These are phyloP conservation scores for Dipodomys merriami DNA, from an alignment of 2,113 vertebrate genomes.

Conservation along the genomic window DNA sequence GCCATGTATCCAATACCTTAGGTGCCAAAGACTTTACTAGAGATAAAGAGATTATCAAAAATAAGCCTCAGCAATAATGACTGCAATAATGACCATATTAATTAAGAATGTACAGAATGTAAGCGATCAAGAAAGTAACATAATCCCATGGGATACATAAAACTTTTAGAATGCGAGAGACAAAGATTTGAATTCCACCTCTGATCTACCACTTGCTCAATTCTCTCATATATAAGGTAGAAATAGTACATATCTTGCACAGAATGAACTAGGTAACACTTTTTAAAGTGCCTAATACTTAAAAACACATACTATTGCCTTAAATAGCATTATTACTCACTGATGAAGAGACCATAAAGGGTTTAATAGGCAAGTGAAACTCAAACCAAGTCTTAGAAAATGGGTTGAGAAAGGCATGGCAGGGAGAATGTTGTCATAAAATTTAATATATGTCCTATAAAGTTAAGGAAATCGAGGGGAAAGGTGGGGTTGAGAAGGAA, in stretches of 20 bases:
- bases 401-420: too few relatives aligned
- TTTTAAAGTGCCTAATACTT: neutral
- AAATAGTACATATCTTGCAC: neutral
- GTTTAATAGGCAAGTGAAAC: neutral
- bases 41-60: neutral
- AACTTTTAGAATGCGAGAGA: conserved; percentile 6
- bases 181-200: conserved; percentile 19
- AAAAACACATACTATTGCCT: neutral
- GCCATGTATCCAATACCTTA: neutral
- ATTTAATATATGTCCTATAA: too few relatives aligned
- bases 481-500: too few relatives aligned
- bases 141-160: conserved; percentile 7
- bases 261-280: neutral
- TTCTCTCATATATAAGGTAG: neutral
- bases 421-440: too few relatives aligned
- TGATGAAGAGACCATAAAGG: neutral
- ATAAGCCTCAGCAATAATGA: neutral
- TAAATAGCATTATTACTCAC: conserved; percentile 38
- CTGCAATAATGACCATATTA: neutral
- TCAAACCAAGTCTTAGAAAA: neutral
- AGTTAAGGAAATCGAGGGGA: too few relatives aligned
- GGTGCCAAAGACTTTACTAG: neutral
- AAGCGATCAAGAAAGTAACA: neutral
- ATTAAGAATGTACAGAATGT: too few relatives aligned
- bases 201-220: conserved; percentile 6